Evolutionary conservation across 92 coral and sea anemone species (phyloP).

Genomic region (Diadumene lineata): DNA sequence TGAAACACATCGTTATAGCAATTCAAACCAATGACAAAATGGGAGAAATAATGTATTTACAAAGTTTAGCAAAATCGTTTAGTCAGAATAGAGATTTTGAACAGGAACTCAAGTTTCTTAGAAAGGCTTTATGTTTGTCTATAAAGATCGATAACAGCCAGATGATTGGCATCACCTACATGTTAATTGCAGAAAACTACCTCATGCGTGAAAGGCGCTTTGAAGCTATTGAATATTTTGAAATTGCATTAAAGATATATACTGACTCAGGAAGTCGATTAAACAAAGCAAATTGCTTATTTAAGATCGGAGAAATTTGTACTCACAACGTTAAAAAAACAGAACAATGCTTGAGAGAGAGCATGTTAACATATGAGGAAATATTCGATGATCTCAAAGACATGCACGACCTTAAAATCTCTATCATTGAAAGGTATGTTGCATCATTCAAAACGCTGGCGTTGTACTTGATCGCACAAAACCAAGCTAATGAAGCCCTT

Average conservation of each 20-base stretch:
- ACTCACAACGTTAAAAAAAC: neutral
- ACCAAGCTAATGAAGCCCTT: constrained; percentile 4
- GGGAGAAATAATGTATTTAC: neutral
- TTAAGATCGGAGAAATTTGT: neutral
- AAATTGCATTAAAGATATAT: neutral
- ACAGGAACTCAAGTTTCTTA: neutral
- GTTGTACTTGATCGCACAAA: neutral
- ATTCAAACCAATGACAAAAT: neutral
- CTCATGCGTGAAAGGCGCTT: neutral
- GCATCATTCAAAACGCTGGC: constrained; percentile 2
- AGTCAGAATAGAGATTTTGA: neutral
- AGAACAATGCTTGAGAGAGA: neutral
- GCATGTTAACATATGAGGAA: neutral
- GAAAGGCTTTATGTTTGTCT: neutral
- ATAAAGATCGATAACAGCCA: neutral
- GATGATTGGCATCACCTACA: neutral
- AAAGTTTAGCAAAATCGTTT: neutral
- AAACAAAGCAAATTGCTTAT: neutral
- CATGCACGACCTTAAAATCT: constrained; percentile 1
- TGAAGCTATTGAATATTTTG: neutral
- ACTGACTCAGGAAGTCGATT: neutral
- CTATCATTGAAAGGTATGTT: constrained; percentile 6
- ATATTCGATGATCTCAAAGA: constrained; percentile 1
- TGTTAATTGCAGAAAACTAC: neutral
- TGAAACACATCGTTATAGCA: neutral